Percentiles rank a stretch among this genome's conserved stretches.
Evolutionary conservation across 2,113 vertebrate species (phyloP).

Genomic region (Taxidea taxus): DNA sequence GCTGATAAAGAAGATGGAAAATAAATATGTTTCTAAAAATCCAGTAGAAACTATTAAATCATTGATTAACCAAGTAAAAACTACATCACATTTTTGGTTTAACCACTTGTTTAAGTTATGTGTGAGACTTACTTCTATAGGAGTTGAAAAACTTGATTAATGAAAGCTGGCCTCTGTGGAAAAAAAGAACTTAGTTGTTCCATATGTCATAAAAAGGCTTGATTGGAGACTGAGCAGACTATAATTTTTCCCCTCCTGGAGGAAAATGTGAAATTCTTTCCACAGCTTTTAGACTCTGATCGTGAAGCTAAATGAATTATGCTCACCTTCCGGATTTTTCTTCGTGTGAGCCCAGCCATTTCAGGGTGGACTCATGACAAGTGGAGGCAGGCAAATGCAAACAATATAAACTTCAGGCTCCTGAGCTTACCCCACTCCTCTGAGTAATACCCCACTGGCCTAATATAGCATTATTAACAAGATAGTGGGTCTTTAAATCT

Average conservation of each 20-base stretch:
- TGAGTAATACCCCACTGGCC: neutral
- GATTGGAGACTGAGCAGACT: neutral
- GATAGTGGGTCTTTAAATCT: neutral
- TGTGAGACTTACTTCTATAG: conserved; percentile 34
- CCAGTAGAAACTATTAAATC: conserved; percentile 13
- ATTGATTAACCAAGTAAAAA: conserved; percentile 49
- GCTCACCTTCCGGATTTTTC: conserved; percentile 31
- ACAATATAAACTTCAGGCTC: neutral
- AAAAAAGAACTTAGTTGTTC: conserved; percentile 50
- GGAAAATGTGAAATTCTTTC: conserved; percentile 43
- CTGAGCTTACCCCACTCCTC: neutral
- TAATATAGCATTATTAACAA: neutral
- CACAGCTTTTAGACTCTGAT: conserved; percentile 30
- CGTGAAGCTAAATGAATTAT: conserved; percentile 48
- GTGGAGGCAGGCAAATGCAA: neutral
- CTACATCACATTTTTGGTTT: neutral
- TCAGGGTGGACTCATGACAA: neutral
- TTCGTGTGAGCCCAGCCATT: neutral
- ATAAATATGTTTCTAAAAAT: neutral
- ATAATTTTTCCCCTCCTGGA: conserved; percentile 49
- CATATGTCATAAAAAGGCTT: conserved; percentile 40
- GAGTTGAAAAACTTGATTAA: conserved; percentile 36
- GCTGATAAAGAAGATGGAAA: conserved; percentile 7
- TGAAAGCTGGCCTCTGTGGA: conserved; percentile 40
- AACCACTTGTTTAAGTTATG: conserved; percentile 25